Percentiles rank a stretch among this genome's conserved stretches.
Conservation (phyloP, 2,888 invertebrate genomes). For the Merodon equestris region DNA sequence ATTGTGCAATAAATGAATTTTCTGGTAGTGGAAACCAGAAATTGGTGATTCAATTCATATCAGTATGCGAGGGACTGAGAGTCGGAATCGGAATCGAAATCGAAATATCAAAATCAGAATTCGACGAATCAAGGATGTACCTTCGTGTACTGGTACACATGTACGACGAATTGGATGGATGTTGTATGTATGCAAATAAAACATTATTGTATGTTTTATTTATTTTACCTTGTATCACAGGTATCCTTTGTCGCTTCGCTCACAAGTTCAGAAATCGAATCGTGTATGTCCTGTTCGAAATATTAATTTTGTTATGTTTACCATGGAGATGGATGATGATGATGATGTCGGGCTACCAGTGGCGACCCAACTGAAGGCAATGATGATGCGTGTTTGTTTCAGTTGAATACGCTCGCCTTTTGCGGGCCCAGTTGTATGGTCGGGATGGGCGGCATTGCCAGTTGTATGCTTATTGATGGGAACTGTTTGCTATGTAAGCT, state of each 20-base stretch:
- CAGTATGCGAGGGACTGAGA: slow-evolving; percentile 40
- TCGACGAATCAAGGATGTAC: slow-evolving; percentile 31
- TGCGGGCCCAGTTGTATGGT: slow-evolving; percentile 10
- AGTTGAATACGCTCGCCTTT: slow-evolving; percentile 35
- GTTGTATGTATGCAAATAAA: slow-evolving; percentile 56
- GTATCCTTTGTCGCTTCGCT: not conserved
- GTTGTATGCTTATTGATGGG: slow-evolving; percentile 10
- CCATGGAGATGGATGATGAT: slow-evolving; percentile 40
- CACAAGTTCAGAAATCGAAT: slow-evolving; percentile 28
- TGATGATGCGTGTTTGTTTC: slow-evolving; percentile 30
- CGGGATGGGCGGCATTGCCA: not conserved
- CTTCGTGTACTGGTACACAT: slow-evolving; percentile 20
- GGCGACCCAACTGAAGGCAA: not conserved
- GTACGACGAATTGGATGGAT: not conserved
- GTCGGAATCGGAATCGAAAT: slow-evolving; percentile 21
- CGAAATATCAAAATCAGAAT: slow-evolving; percentile 10
- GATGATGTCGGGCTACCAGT: slow-evolving; percentile 1
- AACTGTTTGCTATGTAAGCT: slow-evolving; percentile 10
- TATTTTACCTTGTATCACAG: slow-evolving; percentile 47
- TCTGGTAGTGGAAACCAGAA: slow-evolving; percentile 44
- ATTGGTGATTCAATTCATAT: slow-evolving; percentile 65
- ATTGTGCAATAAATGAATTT: slow-evolving; percentile 58
- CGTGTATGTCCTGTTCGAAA: slow-evolving; percentile 37
- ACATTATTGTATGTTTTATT: slow-evolving; percentile 65
- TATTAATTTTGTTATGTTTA: slow-evolving; percentile 61